Conservation (phyloP, 2,113 vertebrate genomes). For the Brienomyrus brachyistius region DNA sequence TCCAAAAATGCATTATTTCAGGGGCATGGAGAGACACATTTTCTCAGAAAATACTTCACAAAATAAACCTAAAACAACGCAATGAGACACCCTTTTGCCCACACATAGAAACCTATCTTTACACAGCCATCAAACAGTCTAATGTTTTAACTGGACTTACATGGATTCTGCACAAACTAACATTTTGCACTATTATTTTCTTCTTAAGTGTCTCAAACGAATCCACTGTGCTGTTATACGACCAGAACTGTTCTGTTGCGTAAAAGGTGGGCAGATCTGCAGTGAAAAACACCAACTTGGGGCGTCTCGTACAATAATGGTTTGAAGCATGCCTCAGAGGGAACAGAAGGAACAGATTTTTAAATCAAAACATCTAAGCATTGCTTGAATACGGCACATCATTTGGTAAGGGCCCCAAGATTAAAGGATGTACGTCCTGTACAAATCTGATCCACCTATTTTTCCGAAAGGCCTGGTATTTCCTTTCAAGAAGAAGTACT, state of each 20-base stretch:
- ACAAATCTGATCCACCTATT: neutral
- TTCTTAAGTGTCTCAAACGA: neutral
- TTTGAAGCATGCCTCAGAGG: neutral
- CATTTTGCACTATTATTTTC: neutral
- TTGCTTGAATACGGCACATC: neutral
- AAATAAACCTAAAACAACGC: neutral
- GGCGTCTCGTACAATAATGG: neutral
- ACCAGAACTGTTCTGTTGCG: neutral
- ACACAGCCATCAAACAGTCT: neutral
- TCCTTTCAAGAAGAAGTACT: neutral
- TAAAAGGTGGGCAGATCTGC: neutral
- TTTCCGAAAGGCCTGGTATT: neutral
- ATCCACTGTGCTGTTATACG: neutral
- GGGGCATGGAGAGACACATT: neutral
- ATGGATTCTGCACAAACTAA: neutral
- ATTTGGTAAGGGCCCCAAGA: neutral
- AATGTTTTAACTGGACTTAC: neutral
- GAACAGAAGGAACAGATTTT: neutral
- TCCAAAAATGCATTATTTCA: neutral
- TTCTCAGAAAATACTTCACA: neutral
- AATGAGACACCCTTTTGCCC: neutral
- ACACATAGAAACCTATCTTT: neutral
- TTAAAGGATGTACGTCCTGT: neutral
- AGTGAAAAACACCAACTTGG: neutral
- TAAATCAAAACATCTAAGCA: neutral